Percentiles rank a stretch among this genome's conserved stretches.
These are phyloP conservation scores for Bergia sp. DNA, from an alignment of 92 coral and sea anemone species.

Conservation along the genomic window DNA sequence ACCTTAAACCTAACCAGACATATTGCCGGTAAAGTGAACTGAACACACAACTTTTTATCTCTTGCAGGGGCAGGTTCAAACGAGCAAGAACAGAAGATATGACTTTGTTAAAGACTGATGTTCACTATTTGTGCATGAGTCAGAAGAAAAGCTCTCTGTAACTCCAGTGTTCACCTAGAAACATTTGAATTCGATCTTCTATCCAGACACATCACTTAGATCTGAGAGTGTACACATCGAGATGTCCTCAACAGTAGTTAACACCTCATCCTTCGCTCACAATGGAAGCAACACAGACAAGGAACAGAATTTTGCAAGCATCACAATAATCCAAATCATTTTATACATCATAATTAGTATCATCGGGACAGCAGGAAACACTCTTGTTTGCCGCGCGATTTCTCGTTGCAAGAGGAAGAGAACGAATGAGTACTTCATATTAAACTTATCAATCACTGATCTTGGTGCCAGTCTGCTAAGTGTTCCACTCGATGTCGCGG, in stretches of 20 bases:
- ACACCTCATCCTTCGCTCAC: background rate
- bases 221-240: background rate
- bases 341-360: conserved; percentile 53
- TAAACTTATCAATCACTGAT: conserved; percentile 69
- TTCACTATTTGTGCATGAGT: background rate
- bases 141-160: background rate
- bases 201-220: background rate
- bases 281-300: background rate
- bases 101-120: background rate
- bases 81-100: background rate
- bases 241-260: background rate
- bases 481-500: conserved; percentile 67
- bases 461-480: conserved; percentile 66
- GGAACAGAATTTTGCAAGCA: background rate
- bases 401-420: conserved; percentile 44
- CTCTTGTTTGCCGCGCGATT: conserved; percentile 58
- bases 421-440: conserved; percentile 61
- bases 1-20: too few species aligned
- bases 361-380: conserved; percentile 54
- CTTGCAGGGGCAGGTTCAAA: background rate
- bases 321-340: conserved; percentile 37
- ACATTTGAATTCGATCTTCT: background rate
- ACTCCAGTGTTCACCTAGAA: background rate
- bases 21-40: background rate
- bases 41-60: too few species aligned